Base-by-base conservation (phyloP, 2,113 vertebrate genomes). In the Cervus canadensis region DNA sequence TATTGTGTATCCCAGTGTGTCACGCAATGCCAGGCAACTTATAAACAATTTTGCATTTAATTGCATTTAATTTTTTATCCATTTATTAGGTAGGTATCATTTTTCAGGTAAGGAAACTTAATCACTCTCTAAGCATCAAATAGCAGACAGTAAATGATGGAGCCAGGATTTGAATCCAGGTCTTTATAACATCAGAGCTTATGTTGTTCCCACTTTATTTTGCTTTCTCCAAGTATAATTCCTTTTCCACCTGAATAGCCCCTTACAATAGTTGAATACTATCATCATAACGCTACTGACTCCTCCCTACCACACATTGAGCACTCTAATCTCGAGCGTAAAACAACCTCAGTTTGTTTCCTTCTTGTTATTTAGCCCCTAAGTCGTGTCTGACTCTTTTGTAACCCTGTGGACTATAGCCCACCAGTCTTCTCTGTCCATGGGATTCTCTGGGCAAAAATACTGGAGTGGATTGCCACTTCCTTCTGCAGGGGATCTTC, bases 61-160 rank as follows among this genome's bases (percentile, higher is more conserved):
- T 54, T 96, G 36, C 40, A 83, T 95, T 97, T 96, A 89, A 84
- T 88, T 96, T 45, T 97, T 95, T 95, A 88, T 82, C 52, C n/a
- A 85, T 92, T 97, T 92, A 84, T 96, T 79, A 97, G 64, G 15
- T 64, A 92, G 50, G 33, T 97, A 86, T 91, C 17, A 87, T 89
- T 95, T 96, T 92, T 54, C 48, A 59, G 76, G 21, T 93, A 95
- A 97, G 56, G 81, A 88, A 92, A 94, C 40, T 57, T 95, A 52
- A 59, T 97, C 59, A 96, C 76, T 92, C 17, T 84, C n/a, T 76
- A 64, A 54, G 52, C 48, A 57, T 96, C 48, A 85, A 43, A 82
- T 96, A 97, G 87, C 56, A 92, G 40, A 62, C 30, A 85, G 90
- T 95, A 78, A 90, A 82, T 79, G 36, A 86, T 95, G 48, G 36